These are phyloP conservation scores for Troilus luridus DNA, from an alignment of 2,888 invertebrate species.

Conservation along the genomic window DNA sequence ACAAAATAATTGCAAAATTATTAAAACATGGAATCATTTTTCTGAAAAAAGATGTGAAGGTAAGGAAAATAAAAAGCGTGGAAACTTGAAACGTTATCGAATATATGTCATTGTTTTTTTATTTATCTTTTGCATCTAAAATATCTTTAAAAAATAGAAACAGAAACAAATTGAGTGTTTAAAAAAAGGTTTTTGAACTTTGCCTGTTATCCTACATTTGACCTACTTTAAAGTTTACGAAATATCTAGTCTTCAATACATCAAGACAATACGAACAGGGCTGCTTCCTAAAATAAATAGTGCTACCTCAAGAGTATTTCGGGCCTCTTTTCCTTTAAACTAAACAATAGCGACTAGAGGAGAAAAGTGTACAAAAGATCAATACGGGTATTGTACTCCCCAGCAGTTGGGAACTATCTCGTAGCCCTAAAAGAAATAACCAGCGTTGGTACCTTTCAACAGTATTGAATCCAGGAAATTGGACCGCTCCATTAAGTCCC, in stretches of 20 bases:
- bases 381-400: background rate
- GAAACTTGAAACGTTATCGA: too few species aligned
- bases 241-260: background rate
- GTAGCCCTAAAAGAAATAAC: constrained; percentile 20
- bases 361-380: constrained; percentile 1
- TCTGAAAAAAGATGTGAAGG: too few species aligned
- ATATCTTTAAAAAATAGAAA: too few species aligned
- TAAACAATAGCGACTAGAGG: background rate
- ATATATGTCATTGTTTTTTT: too few species aligned
- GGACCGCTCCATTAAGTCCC: background rate
- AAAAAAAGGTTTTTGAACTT: too few species aligned
- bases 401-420: constrained; percentile 11
- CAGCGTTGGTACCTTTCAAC: background rate
- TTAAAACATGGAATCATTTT: too few species aligned
- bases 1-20: too few species aligned
- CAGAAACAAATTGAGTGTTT: too few species aligned
- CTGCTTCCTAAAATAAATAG: background rate
- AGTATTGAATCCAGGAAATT: constrained; percentile 22
- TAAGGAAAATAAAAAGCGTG: too few species aligned
- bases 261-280: background rate
- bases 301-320: background rate
- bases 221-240: too few species aligned
- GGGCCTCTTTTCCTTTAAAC: background rate
- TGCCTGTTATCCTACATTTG: too few species aligned
- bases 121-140: too few species aligned